Conservation (phyloP, 1,140 invertebrate species). For the Gryon sp. region DNA sequence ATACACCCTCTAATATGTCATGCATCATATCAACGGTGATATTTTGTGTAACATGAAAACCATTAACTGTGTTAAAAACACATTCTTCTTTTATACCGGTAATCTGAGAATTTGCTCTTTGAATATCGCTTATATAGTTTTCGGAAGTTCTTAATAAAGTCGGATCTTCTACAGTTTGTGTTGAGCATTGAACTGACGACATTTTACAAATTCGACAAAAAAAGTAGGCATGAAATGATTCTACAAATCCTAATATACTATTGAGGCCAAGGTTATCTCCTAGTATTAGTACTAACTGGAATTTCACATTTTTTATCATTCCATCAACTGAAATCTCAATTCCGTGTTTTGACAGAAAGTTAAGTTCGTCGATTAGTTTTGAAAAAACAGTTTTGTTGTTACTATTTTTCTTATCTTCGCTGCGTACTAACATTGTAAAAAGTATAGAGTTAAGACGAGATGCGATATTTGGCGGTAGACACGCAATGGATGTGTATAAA, state of each 20-base stretch:
- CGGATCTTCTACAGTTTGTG: background rate
- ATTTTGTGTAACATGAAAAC: background rate
- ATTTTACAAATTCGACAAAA: background rate
- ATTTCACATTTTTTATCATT: slow-evolving; percentile 14
- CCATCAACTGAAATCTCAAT: background rate
- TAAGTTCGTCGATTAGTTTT: slow-evolving; percentile 9
- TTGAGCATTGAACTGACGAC: background rate
- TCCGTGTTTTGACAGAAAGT: slow-evolving; percentile 1
- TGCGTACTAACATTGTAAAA: slow-evolving; percentile 16
- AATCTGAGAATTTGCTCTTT: too few species aligned
- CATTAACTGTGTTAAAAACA: background rate
- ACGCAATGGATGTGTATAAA: slow-evolving; percentile 22
- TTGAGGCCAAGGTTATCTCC: slow-evolving; percentile 1
- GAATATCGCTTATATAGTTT: too few species aligned
- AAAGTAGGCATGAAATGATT: background rate
- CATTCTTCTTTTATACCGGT: too few species aligned
- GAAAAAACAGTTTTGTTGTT: slow-evolving; percentile 8
- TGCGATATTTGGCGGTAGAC: slow-evolving; percentile 14
- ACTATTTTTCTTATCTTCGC: slow-evolving; percentile 7
- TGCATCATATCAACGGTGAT: background rate
- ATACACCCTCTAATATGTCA: background rate
- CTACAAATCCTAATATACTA: slow-evolving; percentile 1
- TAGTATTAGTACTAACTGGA: slow-evolving; percentile 1
- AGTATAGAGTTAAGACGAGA: slow-evolving; percentile 23
- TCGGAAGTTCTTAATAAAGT: background rate